These are phyloP conservation scores for Quadroppia sp. DNA, from an alignment of 2,888 invertebrate species.

Conservation along the genomic window DNA sequence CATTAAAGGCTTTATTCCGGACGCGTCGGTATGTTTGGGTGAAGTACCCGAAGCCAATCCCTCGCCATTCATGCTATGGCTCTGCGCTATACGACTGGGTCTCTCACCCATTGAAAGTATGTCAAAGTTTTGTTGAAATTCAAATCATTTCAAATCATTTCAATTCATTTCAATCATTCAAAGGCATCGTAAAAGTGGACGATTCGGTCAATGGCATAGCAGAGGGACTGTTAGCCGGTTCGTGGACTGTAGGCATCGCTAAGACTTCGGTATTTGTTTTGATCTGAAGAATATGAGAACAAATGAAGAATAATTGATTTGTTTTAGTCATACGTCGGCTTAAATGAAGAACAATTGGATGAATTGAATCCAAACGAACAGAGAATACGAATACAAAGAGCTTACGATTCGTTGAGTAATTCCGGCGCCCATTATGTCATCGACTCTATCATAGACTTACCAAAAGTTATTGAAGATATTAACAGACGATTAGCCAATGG, in stretches of 20 bases:
- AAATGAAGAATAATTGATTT: not conserved
- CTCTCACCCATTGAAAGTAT: conserved; percentile 49
- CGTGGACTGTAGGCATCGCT: conserved; percentile 32
- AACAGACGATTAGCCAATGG: conserved; percentile 51
- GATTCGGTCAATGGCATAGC: conserved; percentile 38
- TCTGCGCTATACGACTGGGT: conserved; percentile 53
- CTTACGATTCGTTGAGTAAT: conserved; percentile 50
- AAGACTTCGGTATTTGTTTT: conserved; percentile 24
- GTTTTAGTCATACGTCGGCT: conserved; percentile 50
- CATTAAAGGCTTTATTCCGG: conserved; percentile 49
- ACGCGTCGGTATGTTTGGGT: conserved; percentile 53
- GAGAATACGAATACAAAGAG: conserved; percentile 48
- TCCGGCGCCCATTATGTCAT: conserved; percentile 54
- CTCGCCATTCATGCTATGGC: conserved; percentile 54
- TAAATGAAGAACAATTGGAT: conserved; percentile 49
- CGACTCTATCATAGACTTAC: conserved; percentile 52
- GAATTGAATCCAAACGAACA: conserved; percentile 50
- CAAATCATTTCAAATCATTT: not conserved
- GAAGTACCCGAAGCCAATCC: conserved; percentile 53
- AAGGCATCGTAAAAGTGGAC: conserved; percentile 37
- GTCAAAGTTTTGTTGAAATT: not conserved
- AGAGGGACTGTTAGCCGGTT: conserved; percentile 35
- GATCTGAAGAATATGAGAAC: not conserved
- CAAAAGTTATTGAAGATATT: conserved; percentile 50
- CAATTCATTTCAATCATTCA: no score